Evolutionary conservation across 2,888 invertebrate genomes (phyloP).

Genomic region (Caenorhabditis sulstoni): DNA sequence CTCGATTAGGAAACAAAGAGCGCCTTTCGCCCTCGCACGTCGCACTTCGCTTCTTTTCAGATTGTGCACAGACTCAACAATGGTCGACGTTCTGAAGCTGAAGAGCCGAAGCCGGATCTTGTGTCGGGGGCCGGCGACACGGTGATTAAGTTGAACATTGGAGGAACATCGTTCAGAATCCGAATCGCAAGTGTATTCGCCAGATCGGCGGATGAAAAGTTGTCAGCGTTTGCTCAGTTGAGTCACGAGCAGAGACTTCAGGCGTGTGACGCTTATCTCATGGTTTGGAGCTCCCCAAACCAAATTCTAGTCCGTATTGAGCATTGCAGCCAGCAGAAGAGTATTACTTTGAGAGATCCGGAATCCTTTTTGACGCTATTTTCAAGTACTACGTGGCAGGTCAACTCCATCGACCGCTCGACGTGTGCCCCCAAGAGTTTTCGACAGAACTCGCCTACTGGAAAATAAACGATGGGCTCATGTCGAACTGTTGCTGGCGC

Average conservation of each 20-base stretch:
- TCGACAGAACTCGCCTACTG: constrained; percentile 73
- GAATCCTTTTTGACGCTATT: constrained; percentile 74
- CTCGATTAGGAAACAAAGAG: constrained; percentile 58
- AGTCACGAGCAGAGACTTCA: constrained; percentile 66
- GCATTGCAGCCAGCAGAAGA: constrained; percentile 74
- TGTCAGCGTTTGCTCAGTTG: constrained; percentile 66
- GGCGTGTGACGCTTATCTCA: constrained; percentile 65
- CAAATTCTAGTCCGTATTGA: no score
- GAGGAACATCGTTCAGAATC: constrained; percentile 71
- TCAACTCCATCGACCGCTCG: constrained; percentile 73
- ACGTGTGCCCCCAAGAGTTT: constrained; percentile 73
- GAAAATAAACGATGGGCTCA: constrained; percentile 72
- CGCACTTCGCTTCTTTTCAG: constrained; percentile 37
- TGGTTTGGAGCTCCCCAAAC: constrained; percentile 22
- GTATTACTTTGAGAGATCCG: constrained; percentile 79
- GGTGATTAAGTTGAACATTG: constrained; percentile 70
- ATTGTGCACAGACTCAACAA: constrained; percentile 57
- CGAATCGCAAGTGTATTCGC: constrained; percentile 67
- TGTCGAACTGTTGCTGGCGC: constrained; percentile 76
- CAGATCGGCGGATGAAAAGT: constrained; percentile 61
- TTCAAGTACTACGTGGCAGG: constrained; percentile 78
- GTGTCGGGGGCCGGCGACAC: constrained; percentile 69
- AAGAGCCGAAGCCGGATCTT: constrained; percentile 55
- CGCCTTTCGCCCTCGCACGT: constrained; percentile 18
- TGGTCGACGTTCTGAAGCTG: constrained; percentile 50